Evolutionary conservation across 2,113 vertebrate species (phyloP).

Genomic region (Penelope pileata): DNA sequence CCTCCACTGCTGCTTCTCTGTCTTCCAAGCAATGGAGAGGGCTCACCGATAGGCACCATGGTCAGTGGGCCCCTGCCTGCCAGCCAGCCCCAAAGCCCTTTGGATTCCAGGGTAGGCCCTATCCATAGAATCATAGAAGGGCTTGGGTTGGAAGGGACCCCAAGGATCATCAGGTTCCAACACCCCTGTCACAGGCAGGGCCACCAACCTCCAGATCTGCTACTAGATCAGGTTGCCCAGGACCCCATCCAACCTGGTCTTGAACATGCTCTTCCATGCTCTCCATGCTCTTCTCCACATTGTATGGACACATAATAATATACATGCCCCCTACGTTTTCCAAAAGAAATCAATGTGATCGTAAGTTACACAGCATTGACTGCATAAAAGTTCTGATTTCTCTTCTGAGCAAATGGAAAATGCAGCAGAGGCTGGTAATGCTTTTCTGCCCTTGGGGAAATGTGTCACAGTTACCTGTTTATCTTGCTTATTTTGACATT

Average conservation of each 20-base stretch:
- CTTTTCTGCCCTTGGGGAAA: slow-evolving; percentile 26
- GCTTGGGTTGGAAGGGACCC: too few relatives aligned
- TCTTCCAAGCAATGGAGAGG: neutral
- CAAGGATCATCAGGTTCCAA: too few relatives aligned
- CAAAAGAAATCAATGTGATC: neutral
- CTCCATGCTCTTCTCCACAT: neutral
- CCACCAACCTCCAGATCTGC: too few relatives aligned
- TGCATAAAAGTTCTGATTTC: neutral
- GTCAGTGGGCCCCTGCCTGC: neutral
- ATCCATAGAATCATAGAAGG: too few relatives aligned
- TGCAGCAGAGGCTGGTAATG: neutral
- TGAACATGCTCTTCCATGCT: too few relatives aligned
- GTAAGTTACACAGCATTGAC: neutral
- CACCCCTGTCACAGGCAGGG: too few relatives aligned
- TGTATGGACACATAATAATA: neutral
- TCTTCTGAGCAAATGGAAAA: slow-evolving; percentile 25
- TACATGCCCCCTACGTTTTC: neutral
- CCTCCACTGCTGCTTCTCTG: neutral
- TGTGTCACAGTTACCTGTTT: slow-evolving; percentile 30
- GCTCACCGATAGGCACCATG: neutral
- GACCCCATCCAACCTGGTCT: too few relatives aligned
- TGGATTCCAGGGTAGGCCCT: neutral
- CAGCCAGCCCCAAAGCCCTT: neutral
- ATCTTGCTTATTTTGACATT: slow-evolving; percentile 49
- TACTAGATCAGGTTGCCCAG: too few relatives aligned